phyloP scores from a whole-genome alignment of 2,113 vertebrate genomes.

The Oplegnathus fasciatus region DNA sequence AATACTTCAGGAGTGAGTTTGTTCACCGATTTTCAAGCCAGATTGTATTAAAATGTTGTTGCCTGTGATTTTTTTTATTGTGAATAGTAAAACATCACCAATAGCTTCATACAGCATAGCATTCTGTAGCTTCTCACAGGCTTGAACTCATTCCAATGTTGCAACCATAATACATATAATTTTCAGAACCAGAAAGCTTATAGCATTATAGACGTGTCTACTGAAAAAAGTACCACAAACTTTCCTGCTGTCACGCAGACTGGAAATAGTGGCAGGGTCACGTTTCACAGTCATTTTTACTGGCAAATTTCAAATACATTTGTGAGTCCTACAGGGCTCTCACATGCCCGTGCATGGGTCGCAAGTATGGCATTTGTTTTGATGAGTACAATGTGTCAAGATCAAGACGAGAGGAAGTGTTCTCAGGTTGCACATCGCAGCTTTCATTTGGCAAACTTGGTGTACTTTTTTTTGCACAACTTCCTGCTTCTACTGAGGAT shows the following conservation, averaged over 20 bases:
- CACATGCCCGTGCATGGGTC: not conserved
- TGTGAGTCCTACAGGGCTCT: not conserved
- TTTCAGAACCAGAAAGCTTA: not conserved
- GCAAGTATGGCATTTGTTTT: not conserved
- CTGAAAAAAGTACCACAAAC: not conserved
- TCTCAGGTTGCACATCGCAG: not conserved
- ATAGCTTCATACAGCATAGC: not conserved
- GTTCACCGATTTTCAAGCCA: not conserved
- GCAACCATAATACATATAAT: not conserved
- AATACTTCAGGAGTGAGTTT: not conserved
- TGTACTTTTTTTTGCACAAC: not conserved
- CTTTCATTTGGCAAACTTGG: not conserved
- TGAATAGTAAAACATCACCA: not conserved
- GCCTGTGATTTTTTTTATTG: not conserved
- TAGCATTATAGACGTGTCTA: not conserved
- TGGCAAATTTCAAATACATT: not conserved
- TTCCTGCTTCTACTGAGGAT: not conserved
- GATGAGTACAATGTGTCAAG: constrained; percentile 1
- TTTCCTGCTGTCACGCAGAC: not conserved
- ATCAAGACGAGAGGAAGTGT: no score
- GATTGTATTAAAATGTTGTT: not conserved
- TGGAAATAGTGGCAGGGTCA: constrained; percentile 7
- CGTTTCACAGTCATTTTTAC: not conserved
- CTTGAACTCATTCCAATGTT: not conserved
- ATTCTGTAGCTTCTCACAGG: not conserved